Evolutionary conservation across 2,888 invertebrate genomes (phyloP).

Genomic region (Plusia festucae): DNA sequence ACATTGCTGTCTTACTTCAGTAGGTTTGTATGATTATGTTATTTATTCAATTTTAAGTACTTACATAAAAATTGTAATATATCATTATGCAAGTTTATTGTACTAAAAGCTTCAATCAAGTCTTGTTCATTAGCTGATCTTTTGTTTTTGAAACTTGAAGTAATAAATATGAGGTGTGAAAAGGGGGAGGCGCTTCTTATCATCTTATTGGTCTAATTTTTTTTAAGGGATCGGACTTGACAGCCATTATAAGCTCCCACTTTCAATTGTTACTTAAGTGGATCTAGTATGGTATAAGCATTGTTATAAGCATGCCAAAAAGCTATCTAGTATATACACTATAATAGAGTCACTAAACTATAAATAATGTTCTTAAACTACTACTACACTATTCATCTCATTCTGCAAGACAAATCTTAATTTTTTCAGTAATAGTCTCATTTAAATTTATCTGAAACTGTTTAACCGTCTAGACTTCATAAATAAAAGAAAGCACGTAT

Average conservation of each 20-base stretch:
- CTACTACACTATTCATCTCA: not conserved
- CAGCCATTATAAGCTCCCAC: too few relatives aligned
- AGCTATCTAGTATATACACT: not conserved
- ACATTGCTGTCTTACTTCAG: not conserved
- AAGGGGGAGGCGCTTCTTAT: too few relatives aligned
- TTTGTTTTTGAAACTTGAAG: too few relatives aligned
- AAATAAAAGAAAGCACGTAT: conserved; percentile 14
- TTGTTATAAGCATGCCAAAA: not conserved
- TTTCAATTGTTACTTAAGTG: too few relatives aligned
- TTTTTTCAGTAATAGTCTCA: not conserved
- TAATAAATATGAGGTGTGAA: too few relatives aligned
- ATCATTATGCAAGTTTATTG: too few relatives aligned
- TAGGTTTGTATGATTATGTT: not conserved
- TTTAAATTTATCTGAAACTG: conserved; percentile 17
- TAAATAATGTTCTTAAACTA: not conserved
- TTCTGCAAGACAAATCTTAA: not conserved
- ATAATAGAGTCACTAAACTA: not conserved
- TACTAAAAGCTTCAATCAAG: too few relatives aligned
- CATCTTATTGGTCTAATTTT: too few relatives aligned
- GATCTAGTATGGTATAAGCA: too few relatives aligned
- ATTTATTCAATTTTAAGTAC: not conserved
- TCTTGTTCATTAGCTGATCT: not conserved
- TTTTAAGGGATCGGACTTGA: too few relatives aligned
- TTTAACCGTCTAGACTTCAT: conserved; percentile 41
- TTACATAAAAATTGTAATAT: too few relatives aligned